Conservation (phyloP, 2,888 invertebrate genomes). For the Protonemura montana region DNA sequence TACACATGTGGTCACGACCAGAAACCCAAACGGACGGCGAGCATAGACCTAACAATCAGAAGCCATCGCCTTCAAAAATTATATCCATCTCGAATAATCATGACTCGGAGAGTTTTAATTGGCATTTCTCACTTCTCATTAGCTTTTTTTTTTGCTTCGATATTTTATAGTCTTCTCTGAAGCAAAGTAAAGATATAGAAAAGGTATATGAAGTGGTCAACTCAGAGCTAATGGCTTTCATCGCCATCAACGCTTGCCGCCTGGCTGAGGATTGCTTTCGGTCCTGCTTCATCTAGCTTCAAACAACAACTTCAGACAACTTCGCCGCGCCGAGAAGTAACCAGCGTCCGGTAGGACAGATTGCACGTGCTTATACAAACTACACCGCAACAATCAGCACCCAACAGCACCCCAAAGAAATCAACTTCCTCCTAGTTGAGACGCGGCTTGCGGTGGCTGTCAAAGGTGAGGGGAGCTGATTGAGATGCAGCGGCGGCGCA, state of each 20-base stretch:
- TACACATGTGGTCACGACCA: neutral
- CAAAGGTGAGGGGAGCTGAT: neutral
- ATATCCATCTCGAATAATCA: neutral
- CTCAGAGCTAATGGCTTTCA: neutral
- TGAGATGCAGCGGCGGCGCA: conserved; percentile 9
- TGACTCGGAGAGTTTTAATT: neutral
- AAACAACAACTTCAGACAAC: neutral
- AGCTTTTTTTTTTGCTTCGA: neutral
- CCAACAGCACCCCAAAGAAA: conserved; percentile 19
- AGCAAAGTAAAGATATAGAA: neutral
- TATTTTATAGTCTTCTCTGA: neutral
- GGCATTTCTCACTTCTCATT: neutral
- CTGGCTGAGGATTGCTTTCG: neutral
- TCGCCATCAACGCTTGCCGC: neutral
- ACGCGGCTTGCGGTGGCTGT: neutral
- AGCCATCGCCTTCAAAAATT: neutral
- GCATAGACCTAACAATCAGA: neutral
- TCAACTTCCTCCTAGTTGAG: neutral
- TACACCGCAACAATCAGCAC: neutral
- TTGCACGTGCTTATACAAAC: neutral
- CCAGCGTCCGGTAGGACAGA: neutral
- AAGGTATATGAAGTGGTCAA: neutral
- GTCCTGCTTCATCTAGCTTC: too few species aligned
- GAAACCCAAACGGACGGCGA: neutral
- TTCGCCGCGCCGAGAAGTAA: neutral